Evolutionary conservation across 2,888 invertebrate species (phyloP).

Genomic region (Drosophila lutescens): DNA sequence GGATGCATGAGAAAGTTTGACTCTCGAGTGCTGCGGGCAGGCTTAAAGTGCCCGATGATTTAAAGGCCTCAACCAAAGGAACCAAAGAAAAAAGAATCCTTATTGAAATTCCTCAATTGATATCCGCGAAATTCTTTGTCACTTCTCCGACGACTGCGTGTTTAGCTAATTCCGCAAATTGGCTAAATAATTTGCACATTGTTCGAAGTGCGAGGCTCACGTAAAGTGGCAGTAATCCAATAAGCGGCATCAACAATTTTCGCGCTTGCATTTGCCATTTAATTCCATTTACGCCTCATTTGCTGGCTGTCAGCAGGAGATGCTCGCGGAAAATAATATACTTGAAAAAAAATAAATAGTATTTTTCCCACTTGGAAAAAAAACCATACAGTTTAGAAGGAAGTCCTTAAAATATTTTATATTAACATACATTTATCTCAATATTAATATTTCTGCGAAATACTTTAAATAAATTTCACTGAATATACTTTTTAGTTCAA

Average conservation of each 20-base stretch:
- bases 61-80: slow-evolving; percentile 9
- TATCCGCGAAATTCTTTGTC: slow-evolving; percentile 44
- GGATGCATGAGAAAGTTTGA: slow-evolving; percentile 75
- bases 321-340: background rate
- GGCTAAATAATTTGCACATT: slow-evolving; percentile 78
- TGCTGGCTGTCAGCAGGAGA: slow-evolving; percentile 63
- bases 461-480: too few species aligned
- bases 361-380: too few species aligned
- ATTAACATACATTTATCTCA: too few species aligned
- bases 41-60: slow-evolving; percentile 59
- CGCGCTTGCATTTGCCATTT: slow-evolving; percentile 81
- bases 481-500: too few species aligned
- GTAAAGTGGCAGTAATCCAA: slow-evolving; percentile 68
- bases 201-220: slow-evolving; percentile 44
- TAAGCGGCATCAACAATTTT: slow-evolving; percentile 72
- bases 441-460: too few species aligned
- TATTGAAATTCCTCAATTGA: slow-evolving; percentile 38
- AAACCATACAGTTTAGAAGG: too few species aligned
- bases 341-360: background rate
- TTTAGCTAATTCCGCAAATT: slow-evolving; percentile 72
- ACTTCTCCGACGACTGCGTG: slow-evolving; percentile 12
- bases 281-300: slow-evolving; percentile 80
- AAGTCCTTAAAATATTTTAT: too few species aligned
- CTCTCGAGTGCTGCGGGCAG: slow-evolving; percentile 65
- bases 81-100: slow-evolving; percentile 1